A percentile compares a stretch with the other conserved stretches of the same genome.
Evolutionary conservation across 2,797 vertebrate genomes (phyloP).

Genomic region (Sebastes oblongus): DNA sequence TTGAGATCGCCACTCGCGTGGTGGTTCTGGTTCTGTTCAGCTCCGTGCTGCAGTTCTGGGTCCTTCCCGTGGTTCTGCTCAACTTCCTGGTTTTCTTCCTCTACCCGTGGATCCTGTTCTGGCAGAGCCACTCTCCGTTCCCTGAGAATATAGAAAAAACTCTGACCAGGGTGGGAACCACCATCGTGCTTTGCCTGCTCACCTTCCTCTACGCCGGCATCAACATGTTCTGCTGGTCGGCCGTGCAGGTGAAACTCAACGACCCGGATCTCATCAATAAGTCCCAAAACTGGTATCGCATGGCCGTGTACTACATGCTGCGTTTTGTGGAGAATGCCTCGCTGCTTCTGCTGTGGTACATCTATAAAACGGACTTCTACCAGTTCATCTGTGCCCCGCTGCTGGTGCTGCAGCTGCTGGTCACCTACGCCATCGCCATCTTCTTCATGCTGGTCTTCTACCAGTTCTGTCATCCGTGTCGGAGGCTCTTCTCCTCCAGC

Average conservation of each 20-base stretch:
- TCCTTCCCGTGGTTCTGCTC: conserved; percentile 86
- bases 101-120: conserved; percentile 94
- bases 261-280: conserved; percentile 95
- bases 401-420: conserved; percentile 89
- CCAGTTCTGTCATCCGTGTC: conserved; percentile 95
- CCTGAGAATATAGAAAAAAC: conserved; percentile 97
- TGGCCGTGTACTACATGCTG: conserved; percentile 91
- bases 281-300: conserved; percentile 92
- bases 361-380: conserved; percentile 91
- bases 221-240: conserved; percentile 99
- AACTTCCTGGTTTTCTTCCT: conserved; percentile 92
- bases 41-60: conserved; percentile 92
- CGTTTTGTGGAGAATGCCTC: conserved; percentile 92
- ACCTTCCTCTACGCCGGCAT: conserved; percentile 96
- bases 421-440: conserved; percentile 87
- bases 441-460: conserved; percentile 98
- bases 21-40: conserved; percentile 94
- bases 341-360: conserved; percentile 92
- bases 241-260: conserved; percentile 91
- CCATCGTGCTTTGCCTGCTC: conserved; percentile 91
- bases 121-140: conserved; percentile 92
- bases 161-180: conserved; percentile 90
- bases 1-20: conserved; percentile 95
- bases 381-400: conserved; percentile 87
- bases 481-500: conserved; percentile 92